Evolutionary conservation across 1,140 invertebrate genomes (phyloP), one percentile per base, ranked within the genome.

Genomic region (Coelopa frigida): DNA sequence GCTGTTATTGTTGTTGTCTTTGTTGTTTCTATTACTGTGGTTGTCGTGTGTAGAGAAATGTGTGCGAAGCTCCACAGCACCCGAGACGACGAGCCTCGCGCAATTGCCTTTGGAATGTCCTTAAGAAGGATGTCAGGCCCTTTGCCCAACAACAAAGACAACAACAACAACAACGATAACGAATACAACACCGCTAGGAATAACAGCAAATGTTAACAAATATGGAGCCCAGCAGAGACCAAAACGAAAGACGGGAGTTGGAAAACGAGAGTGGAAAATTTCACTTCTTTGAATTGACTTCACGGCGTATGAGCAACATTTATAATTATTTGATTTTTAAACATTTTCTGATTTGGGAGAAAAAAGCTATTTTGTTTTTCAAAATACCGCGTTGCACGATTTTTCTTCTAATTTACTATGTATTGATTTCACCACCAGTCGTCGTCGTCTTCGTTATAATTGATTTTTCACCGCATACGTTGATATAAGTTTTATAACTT

Each of bases 101-200:
- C 58, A 65, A 65, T 65, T 61, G 61, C 61, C 61, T 65, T 65
- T 65, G 61, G 61, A 65, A 65, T 56, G 61, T 65, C 61, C 61
- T 65, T 61, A 65, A 65, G 61, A 65, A 65, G 57, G 52, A 64
- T 62, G 54, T 58, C 39, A 49, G 20, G 39, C 38, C 40, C 24
- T 38, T 22, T 42, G 26, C 39, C 15, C 22, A 48, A 36, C 17
- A 11, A 21, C n/a, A 43, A 31, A n/a, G 20, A n/a, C n/a, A n/a
- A n/a, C n/a, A 17, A 38, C 36, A 38, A 5, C 5, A 38, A 12
- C 18, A n/a, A 41, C 26, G 45, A 53, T 47, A 54, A 49, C 47
- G 31, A 26, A 43, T 38, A 44, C 24, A 51, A 41, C 36, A 51
- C 47, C 14, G 26, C 14, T 1, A 15, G 20, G 33, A 18, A 42